Base-by-base conservation (phyloP, 2,113 vertebrate genomes). In the Nestor notabilis region DNA sequence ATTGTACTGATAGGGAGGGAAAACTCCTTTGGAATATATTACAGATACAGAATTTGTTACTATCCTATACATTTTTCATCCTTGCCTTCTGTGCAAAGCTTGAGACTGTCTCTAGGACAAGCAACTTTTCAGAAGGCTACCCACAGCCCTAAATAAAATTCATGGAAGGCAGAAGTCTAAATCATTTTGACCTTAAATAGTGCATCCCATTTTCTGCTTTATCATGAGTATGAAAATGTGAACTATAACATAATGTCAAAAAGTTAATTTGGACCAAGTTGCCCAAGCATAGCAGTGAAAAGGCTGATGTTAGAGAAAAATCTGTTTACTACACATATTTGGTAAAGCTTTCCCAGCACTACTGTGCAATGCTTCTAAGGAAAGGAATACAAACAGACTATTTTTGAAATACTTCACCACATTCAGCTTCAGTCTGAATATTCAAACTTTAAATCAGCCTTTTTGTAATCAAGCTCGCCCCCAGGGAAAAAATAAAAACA, bases 291-390 rank as follows among this genome's bases (percentile, higher is more conserved):
- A 66, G 87, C 37, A 88, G 39, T 17, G 31, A 90, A 93, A 87
- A 46, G 43, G 58, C 37, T 72, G 80, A 70, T 11, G 18, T 35
- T 74, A 71, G 43, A 92, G 47, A 83, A 92, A 39, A 86, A 72
- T 58, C 47, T n/a, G n/a, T n/a, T 94, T 83, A 70, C 43, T 83
- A 31, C 2, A 27, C 11, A 12, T 53, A 55, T 52, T 89, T 84
- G 44, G 39, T 83, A 82, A 84, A 94, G 21, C 50, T 44, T 90
- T 90, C 61, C n/a, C 43, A 80, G 55, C 65, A 55, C 55, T 76
- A 37, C 39, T 4, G 2, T 47, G 37, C 31, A 80, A 31, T 71
- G 81, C 20, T 66, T 87, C 53, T 84, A 89, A 77, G 37, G 66
- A 83, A 85, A 82, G 21, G 44, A 23, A 82, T 52, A 66, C 2